Evolutionary conservation across 2,113 vertebrate species (phyloP), one percentile per base, ranked within the genome.

Genomic region (Apistogramma diplotaenia): DNA sequence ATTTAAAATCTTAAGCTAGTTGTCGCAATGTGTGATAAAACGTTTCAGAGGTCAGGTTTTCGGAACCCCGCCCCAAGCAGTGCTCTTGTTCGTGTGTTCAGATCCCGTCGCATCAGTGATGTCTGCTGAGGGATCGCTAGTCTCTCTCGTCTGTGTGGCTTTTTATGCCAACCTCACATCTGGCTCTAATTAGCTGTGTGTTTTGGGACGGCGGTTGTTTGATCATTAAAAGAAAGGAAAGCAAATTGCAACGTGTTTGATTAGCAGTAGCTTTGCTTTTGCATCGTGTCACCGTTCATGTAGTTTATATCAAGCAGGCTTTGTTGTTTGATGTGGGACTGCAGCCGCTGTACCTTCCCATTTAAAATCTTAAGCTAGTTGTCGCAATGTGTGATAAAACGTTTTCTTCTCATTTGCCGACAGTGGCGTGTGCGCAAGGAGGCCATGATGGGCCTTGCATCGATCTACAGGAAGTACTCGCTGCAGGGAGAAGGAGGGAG

Each of bases 381-480:
- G 13, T 33, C 29, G 19, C 54, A 37, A 70, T 49, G n/a, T n/a
- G n/a, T n/a, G n/a, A n/a, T 70, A 3, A 5, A 23, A 19, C 23
- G 0, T 49, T 3, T 35, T 5, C 58, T 67, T 49, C 35, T 19
- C 46, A 0, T 78, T 16, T 51, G 23, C 29, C 23, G 25, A 78
- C 58, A 99, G 98, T 99, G 98, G 98, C 95, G 98, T 85, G 98
- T 99, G 1, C 97, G 98, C 82, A 99, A 99, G 93, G 98, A 99
- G 94, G 98, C 98, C 31, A 99, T 99, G 98, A 99, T 99, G 98
- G 98, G 98, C 57, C 96, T 99, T 90, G 98, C 98, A 43, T 98
- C 98, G 16, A 97, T 99, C 92, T 99, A 99, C 92, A 99, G 97
- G 94, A 99, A 99, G 90, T 99, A 99, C 35, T 95, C 97, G 5